These are phyloP conservation scores for Nomada ferruginata DNA, from an alignment of 2,888 invertebrate species.

Conservation along the genomic window DNA sequence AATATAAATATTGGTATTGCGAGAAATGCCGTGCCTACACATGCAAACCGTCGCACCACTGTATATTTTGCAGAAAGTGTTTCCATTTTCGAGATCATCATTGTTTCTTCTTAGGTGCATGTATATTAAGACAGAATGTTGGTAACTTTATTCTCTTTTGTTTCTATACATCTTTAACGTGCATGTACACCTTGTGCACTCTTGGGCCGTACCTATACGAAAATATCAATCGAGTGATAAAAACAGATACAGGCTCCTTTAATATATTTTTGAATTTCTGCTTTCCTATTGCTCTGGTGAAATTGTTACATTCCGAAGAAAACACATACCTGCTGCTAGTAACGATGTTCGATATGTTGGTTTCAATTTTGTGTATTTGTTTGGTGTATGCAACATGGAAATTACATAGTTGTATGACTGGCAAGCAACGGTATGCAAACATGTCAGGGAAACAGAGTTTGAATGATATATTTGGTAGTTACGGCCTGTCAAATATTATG, in stretches of 20 bases:
- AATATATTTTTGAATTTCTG: slow-evolving; percentile 75
- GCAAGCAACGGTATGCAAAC: slow-evolving; percentile 75
- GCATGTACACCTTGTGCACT: slow-evolving; percentile 72
- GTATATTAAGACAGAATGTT: slow-evolving; percentile 77
- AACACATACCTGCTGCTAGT: slow-evolving; percentile 72
- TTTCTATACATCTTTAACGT: slow-evolving; percentile 75
- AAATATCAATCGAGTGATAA: slow-evolving; percentile 66
- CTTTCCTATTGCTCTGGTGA: slow-evolving; percentile 75
- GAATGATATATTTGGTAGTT: slow-evolving; percentile 77
- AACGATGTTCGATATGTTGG: slow-evolving; percentile 71
- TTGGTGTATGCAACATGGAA: slow-evolving; percentile 77
- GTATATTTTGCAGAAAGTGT: slow-evolving; percentile 75
- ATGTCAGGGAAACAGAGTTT: slow-evolving; percentile 63
- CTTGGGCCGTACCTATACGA: slow-evolving; percentile 75
- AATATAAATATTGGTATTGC: slow-evolving; percentile 77
- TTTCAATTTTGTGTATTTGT: slow-evolving; percentile 73
- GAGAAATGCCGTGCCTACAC: slow-evolving; percentile 75
- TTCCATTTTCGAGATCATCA: slow-evolving; percentile 79
- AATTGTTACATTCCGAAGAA: slow-evolving; percentile 66
- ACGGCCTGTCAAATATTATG: slow-evolving; percentile 75
- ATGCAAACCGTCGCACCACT: slow-evolving; percentile 75
- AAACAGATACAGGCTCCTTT: slow-evolving; percentile 55
- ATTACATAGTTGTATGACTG: slow-evolving; percentile 71
- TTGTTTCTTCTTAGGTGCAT: slow-evolving; percentile 78
- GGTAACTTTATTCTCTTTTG: slow-evolving; percentile 79